Base-by-base conservation (phyloP, 2,797 vertebrate species). In the Bryconaethiops microstoma region DNA sequence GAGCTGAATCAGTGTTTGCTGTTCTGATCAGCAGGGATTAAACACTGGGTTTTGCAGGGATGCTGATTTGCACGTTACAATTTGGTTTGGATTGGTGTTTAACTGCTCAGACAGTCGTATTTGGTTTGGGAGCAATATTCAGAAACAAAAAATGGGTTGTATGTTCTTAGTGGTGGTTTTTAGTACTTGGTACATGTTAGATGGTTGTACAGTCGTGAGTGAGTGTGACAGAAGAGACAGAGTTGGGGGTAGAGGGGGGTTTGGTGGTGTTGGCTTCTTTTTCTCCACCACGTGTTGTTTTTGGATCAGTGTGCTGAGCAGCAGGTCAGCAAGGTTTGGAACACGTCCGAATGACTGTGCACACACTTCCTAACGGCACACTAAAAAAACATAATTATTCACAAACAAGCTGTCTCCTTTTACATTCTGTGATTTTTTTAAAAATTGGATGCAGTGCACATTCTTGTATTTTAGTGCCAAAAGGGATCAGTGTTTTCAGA, bases 221-320 rank as follows among this genome's bases (percentile, higher is more conserved):
- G 29, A 29, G 78, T 54, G 48, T 64, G 48, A 62, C 1, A 16
- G 45, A 42, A 29, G 23, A 62, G 23, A 39, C 14, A 68, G 29
- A 54, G 39, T 16, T 16, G 39, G 25, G 8, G 13, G 12, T 50
- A 10, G 48, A 50, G 67, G 62, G 35, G 81, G 69, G 57, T 0
- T 40, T 0, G 65, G 73, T 60, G 42, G 52, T 77, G 54, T 76
- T 84, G 84, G 82, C 84, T 16, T 76, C 75, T 75, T 54, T 63
- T 45, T 69, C 64, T 70, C 19, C 8, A 42, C 29, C 25, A 60
- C 82, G 64, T 85, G 91, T 89, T 92, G 83, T 87, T 90, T 94
- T 92, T 94, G 91, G 90, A 90, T 79, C 75, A 0, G 70, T 8
- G 67, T 59, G 76, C 40, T 82, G 74, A 81, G 16, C 82, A 84